Evolutionary conservation across 2,888 invertebrate species (phyloP).

Genomic region (Hemistola chrysoprasaria): DNA sequence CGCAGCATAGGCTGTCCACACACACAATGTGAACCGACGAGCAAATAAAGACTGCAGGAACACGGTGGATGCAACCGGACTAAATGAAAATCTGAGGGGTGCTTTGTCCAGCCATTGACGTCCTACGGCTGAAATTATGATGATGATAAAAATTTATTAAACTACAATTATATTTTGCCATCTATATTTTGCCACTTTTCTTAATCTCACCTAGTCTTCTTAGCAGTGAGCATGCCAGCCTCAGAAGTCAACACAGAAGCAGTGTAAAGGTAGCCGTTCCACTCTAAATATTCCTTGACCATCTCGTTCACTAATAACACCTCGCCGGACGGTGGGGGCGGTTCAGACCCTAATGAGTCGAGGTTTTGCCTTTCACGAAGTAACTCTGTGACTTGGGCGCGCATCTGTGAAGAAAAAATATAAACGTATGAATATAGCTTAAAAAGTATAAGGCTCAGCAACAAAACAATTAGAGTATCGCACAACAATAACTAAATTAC

Average conservation of each 20-base stretch:
- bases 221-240: conserved; percentile 54
- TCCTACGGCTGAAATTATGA: no score
- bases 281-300: conserved; percentile 85
- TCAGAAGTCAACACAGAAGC: conserved; percentile 79
- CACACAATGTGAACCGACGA: no score
- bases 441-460: neutral
- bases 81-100: no score
- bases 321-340: conserved; percentile 55
- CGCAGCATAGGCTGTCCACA: no score
- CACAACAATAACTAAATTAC: no score
- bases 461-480: no score
- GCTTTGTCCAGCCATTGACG: no score
- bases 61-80: no score
- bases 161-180: no score
- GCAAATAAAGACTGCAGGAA: no score
- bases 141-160: no score
- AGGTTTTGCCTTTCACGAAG: conserved; percentile 52
- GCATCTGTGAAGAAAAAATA: conserved; percentile 44
- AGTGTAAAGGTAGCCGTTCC: conserved; percentile 87
- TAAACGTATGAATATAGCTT: neutral
- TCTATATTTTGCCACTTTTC: no score
- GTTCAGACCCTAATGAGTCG: conserved; percentile 33
- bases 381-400: conserved; percentile 63
- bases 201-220: conserved; percentile 39
- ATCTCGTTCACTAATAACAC: conserved; percentile 84